phyloP scores from a whole-genome alignment of 2,888 invertebrate species.

The Nephrocerus scutellatus region DNA sequence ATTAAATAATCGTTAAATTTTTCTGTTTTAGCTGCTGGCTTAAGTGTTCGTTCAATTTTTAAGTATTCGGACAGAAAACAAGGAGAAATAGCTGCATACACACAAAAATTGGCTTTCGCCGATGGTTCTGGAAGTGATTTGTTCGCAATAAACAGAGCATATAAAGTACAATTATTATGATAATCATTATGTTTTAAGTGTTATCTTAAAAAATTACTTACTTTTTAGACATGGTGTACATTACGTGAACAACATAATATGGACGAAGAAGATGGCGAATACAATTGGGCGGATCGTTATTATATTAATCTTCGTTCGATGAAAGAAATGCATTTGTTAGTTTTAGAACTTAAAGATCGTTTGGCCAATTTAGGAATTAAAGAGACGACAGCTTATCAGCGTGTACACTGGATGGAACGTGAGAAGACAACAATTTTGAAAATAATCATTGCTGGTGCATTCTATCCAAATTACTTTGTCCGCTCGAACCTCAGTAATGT shows the following conservation, averaged over 20 bases:
- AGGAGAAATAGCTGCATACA: conserved; percentile 58
- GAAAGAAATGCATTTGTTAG: conserved; percentile 64
- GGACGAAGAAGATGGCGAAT: conserved; percentile 48
- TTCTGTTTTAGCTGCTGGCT: conserved; percentile 61
- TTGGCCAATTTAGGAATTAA: conserved; percentile 57
- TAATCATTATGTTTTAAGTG: background rate
- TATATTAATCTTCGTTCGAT: conserved; percentile 66
- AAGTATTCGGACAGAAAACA: conserved; percentile 61
- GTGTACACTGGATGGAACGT: conserved; percentile 46
- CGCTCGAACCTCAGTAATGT: conserved; percentile 51
- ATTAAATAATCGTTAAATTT: background rate
- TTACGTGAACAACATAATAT: conserved; percentile 57
- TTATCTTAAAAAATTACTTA: background rate
- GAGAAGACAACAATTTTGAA: conserved; percentile 61
- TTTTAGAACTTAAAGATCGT: conserved; percentile 61
- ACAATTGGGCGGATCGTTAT: conserved; percentile 61
- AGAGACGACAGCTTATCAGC: conserved; percentile 47
- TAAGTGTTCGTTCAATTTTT: conserved; percentile 76
- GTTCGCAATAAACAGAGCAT: conserved; percentile 73
- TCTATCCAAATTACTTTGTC: conserved; percentile 87
- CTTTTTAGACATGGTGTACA: conserved; percentile 59
- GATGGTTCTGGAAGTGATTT: conserved; percentile 75
- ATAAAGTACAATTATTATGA: conserved; percentile 51
- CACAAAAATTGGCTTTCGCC: conserved; percentile 73
- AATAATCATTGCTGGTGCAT: conserved; percentile 58